phyloP scores from a whole-genome alignment of 2,797 vertebrate genomes.

The Hemibagrus guttatus region DNA sequence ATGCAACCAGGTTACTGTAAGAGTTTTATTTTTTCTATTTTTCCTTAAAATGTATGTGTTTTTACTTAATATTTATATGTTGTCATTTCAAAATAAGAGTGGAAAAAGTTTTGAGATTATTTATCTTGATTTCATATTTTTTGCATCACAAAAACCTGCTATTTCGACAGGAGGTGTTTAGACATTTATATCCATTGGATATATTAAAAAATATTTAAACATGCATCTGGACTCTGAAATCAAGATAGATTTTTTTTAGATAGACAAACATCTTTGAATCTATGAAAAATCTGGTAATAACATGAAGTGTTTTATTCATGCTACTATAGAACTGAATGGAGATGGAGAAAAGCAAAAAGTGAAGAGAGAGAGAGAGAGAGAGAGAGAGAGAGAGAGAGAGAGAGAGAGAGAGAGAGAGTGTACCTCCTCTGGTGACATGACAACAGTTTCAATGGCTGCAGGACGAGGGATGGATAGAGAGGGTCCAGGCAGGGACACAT shows the following conservation, averaged over 20 bases:
- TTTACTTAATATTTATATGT: no score
- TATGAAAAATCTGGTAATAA: not conserved
- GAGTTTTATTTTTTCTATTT: no score
- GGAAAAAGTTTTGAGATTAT: no score
- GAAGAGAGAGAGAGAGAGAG: no score
- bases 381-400: not conserved
- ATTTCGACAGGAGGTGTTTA: no score
- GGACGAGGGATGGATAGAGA: constrained; percentile 86
- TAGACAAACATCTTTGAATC: not conserved
- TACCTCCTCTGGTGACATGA: constrained; percentile 85
- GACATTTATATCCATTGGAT: no score
- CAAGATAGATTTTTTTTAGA: not conserved
- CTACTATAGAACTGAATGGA: not conserved
- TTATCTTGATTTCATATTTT: no score
- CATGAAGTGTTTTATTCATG: not conserved
- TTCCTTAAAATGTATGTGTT: no score
- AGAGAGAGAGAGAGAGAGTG: not conserved
- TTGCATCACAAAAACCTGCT: no score
- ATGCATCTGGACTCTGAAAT: not conserved
- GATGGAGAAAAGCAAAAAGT: not conserved
- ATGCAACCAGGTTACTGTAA: no score
- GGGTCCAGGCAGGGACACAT: constrained; percentile 88
- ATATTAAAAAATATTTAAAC: not conserved
- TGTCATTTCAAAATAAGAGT: no score
- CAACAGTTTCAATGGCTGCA: constrained; percentile 78